Conservation (phyloP, 2,888 invertebrate genomes). For the Ectemnius lituratus region DNA sequence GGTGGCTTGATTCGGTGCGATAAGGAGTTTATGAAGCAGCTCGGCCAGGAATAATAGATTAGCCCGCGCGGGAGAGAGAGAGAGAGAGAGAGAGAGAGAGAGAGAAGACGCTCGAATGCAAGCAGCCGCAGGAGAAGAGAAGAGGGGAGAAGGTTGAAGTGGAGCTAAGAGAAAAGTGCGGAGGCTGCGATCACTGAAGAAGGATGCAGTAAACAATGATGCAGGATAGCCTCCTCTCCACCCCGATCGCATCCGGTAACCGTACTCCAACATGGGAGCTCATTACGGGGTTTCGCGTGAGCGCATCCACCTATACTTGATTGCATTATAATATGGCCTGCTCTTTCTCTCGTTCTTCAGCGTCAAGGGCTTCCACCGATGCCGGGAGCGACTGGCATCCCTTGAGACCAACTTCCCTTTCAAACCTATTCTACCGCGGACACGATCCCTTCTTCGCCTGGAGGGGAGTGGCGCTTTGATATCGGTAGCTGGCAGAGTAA, state of each 20-base stretch:
- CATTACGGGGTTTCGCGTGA: constrained; percentile 73
- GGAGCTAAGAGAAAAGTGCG: constrained; percentile 36
- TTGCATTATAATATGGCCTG: constrained; percentile 73
- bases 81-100: constrained; percentile 42
- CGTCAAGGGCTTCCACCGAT: constrained; percentile 41
- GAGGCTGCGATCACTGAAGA: constrained; percentile 11
- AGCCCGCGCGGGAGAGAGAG: constrained; percentile 50
- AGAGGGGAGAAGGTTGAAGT: constrained; percentile 23
- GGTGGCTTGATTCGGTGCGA: constrained; percentile 66
- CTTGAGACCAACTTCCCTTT: neutral
- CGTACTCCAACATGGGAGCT: constrained; percentile 72
- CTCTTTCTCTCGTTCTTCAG: constrained; percentile 42
- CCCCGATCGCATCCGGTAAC: constrained; percentile 59
- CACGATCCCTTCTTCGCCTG: too few species aligned
- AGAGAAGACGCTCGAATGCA: neutral
- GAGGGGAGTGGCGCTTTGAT: constrained; percentile 1
- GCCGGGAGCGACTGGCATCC: constrained; percentile 9
- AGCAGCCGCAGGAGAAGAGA: constrained; percentile 32
- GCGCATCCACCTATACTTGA: constrained; percentile 71
- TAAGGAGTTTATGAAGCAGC: constrained; percentile 72
- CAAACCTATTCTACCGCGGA: too few species aligned
- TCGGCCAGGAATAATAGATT: constrained; percentile 73
- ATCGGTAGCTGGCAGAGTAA: constrained; percentile 3
- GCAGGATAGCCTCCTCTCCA: constrained; percentile 59
- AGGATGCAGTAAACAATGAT: constrained; percentile 70